A percentile compares a stretch with the other conserved stretches of the same genome.
Evolutionary conservation across 2,888 invertebrate genomes (phyloP).

Genomic region (Blomia tropicalis): DNA sequence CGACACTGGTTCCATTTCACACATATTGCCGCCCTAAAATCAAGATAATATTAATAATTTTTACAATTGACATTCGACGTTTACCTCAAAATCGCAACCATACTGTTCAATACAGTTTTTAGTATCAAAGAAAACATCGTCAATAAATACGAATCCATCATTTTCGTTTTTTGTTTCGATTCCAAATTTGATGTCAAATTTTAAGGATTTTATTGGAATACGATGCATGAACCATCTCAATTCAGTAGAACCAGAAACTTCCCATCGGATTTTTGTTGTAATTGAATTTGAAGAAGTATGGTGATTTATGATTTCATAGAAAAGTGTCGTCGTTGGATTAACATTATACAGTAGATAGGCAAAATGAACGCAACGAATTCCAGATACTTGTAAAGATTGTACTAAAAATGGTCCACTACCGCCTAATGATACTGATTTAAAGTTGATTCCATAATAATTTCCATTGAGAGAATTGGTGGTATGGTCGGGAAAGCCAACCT

Average conservation of each 20-base stretch:
- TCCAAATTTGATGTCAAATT: not conserved
- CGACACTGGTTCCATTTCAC: not conserved
- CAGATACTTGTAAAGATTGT: not conserved
- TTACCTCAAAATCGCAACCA: slow-evolving; percentile 11
- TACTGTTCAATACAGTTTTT: not conserved
- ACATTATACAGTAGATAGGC: not conserved
- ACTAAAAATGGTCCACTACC: not conserved
- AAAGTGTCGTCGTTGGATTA: not conserved
- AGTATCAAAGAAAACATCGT: not conserved
- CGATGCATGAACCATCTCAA: not conserved
- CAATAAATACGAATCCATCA: not conserved
- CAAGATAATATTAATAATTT: not conserved
- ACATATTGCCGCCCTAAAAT: not conserved
- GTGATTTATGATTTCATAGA: not conserved
- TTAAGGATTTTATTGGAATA: not conserved
- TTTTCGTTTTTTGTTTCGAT: not conserved
- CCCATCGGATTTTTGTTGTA: not conserved
- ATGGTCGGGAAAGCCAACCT: not conserved
- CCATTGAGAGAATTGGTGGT: not conserved
- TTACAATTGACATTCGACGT: not conserved
- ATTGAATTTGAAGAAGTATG: no score
- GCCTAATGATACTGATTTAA: not conserved
- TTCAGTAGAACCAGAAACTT: not conserved
- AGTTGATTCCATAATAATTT: not conserved
- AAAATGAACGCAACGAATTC: not conserved